Conservation (phyloP, 2,888 invertebrate genomes). For the Orchestes rusci region DNA sequence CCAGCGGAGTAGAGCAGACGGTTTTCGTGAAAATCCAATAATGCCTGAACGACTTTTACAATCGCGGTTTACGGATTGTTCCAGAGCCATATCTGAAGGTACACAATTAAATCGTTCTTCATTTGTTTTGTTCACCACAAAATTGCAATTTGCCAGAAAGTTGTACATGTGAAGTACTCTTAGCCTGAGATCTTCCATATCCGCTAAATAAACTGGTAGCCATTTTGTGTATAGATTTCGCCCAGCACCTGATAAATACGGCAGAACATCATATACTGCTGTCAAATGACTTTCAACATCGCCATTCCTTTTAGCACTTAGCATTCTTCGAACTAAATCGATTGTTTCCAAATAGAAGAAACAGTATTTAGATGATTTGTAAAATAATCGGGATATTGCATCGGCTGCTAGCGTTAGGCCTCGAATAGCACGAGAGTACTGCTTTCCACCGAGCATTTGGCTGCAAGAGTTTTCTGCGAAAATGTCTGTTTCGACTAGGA, state of each 20-base stretch:
- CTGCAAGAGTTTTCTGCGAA: conserved; percentile 18
- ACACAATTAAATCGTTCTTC: conserved; percentile 25
- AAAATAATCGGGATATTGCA: not conserved
- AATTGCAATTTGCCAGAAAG: conserved; percentile 18
- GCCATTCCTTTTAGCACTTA: not conserved
- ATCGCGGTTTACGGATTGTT: conserved; percentile 26
- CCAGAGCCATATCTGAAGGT: conserved; percentile 24
- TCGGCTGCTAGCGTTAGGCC: not conserved
- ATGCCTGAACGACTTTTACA: conserved; percentile 25
- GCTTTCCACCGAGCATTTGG: conserved; percentile 12
- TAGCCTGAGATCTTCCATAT: not conserved
- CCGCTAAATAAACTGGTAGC: conserved; percentile 1
- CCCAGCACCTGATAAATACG: conserved; percentile 22
- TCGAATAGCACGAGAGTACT: conserved; percentile 14
- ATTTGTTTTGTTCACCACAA: conserved; percentile 25
- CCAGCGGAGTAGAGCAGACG: not conserved
- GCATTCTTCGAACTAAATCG: conserved; percentile 2
- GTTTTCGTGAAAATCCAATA: conserved; percentile 9
- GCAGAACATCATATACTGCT: conserved; percentile 5
- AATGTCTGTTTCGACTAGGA: conserved; percentile 15
- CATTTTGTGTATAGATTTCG: conserved; percentile 13
- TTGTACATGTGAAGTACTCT: not conserved
- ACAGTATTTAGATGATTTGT: not conserved
- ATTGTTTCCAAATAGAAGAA: not conserved
- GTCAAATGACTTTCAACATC: not conserved